Percentiles rank a stretch among this genome's conserved stretches.
Evolutionary conservation across 1,140 invertebrate species (phyloP).

Genomic region (Muscidifurax raptorellus): DNA sequence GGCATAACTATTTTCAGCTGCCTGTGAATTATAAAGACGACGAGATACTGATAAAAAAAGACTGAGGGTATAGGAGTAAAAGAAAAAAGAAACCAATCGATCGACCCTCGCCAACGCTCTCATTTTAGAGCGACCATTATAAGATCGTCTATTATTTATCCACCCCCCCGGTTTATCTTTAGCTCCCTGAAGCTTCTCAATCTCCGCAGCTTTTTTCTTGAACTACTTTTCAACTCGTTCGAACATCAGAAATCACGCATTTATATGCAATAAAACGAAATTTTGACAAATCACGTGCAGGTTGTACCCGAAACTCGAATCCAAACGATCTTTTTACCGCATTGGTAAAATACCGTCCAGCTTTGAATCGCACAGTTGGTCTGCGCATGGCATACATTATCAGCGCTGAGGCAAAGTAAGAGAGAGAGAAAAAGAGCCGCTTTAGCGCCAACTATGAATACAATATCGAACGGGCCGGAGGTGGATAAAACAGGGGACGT

Average conservation of each 20-base stretch:
- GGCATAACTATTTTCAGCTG: neutral
- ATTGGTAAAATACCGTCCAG: neutral
- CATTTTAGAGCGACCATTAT: conserved; percentile 26
- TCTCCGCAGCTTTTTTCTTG: neutral
- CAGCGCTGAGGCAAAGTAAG: neutral
- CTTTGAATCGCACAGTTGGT: neutral
- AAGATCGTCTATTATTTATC: conserved; percentile 42
- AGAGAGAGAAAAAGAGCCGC: conserved; percentile 13
- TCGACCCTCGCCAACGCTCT: conserved; percentile 12
- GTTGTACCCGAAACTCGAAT: no score
- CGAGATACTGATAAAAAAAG: neutral
- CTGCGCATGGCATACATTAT: neutral
- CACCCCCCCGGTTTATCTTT: conserved; percentile 15
- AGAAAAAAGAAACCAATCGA: conserved; percentile 15
- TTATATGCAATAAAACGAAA: no score
- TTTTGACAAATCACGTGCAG: no score
- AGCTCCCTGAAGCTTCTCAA: neutral
- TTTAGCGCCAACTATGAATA: conserved; percentile 64
- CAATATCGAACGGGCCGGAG: conserved; percentile 59
- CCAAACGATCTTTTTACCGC: no score
- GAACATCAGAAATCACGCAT: no score
- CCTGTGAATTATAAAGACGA: conserved; percentile 7
- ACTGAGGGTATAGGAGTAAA: neutral
- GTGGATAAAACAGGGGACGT: conserved; percentile 47
- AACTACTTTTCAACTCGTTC: no score